Percentiles rank a stretch among this genome's conserved stretches.
Conservation (phyloP, 2,888 invertebrate species). For the Dynastes grantii region DNA sequence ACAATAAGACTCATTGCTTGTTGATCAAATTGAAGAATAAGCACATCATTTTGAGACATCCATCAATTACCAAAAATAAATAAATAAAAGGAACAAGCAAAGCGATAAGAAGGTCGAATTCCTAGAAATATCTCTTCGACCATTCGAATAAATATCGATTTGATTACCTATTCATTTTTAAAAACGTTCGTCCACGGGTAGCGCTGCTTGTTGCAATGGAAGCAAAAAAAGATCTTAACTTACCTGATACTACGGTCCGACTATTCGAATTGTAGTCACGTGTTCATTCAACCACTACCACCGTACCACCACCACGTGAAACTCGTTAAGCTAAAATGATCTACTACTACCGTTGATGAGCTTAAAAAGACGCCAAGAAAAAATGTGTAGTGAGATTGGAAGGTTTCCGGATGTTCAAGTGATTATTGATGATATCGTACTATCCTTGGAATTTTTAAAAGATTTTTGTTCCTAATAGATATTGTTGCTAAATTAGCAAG, state of each 20-base stretch:
- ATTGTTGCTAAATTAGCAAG: too few species aligned
- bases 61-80: background rate
- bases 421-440: too few species aligned
- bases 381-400: background rate
- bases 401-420: background rate
- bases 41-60: too few species aligned
- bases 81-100: background rate
- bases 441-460: too few species aligned
- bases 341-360: conserved; percentile 18
- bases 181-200: background rate
- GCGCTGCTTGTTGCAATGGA: background rate
- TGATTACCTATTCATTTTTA: conserved; percentile 18
- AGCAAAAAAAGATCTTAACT: background rate
- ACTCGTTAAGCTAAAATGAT: conserved; percentile 26
- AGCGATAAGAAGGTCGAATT: background rate
- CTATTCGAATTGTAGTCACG: conserved; percentile 36
- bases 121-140: background rate
- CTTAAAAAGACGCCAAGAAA: background rate
- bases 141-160: conserved; percentile 11
- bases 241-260: conserved; percentile 19
- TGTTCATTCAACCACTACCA: conserved; percentile 27
- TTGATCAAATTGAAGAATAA: too few species aligned
- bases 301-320: conserved; percentile 26
- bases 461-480: too few species aligned
- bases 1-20: too few species aligned